Base-by-base conservation (phyloP, 2,888 invertebrate species). In the Venusia cambrica region DNA sequence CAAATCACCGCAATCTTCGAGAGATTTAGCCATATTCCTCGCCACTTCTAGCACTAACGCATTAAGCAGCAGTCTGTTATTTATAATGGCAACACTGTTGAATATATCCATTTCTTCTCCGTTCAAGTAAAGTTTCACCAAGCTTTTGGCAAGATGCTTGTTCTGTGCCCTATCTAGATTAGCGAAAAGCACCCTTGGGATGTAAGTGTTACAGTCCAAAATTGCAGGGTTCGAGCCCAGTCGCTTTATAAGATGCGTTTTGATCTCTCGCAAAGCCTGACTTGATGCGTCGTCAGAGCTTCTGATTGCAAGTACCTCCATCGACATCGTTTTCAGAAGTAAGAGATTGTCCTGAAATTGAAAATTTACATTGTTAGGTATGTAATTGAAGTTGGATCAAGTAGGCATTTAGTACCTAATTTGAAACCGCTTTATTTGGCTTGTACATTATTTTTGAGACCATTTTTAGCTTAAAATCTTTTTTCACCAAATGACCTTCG, bases 271-370 rank as follows among this genome's bases (percentile, higher is more conserved):
- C 16, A 63, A 34, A 2, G 45, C 40, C 30, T 59, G 36, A 14
- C 26, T 49, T 9, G 16, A 13, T 13, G 48, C 30, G 16, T 53
- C 40, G 17, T 54, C 38, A 2, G 48, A 36, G 19, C 62, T 53
- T 11, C 42, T 55, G 7, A 50, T 38, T 28, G 58, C 41, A 4
- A 68, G 22, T 5, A 78, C 27, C 29, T 84, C 56, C 0, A 68
- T 48, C 1, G 71, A 62, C 54, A 78, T 71, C 2, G 66, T 53
- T 64, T 83, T 85, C 4, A 72, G 50, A 2, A 79, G 52, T 0
- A 80, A 62, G 1, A 87, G 46, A 5, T 75, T 63, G 32, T 78
- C 61, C 87, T 87, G 75, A 40, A 85, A 46, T 16, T 1, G 7
- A 6, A 11, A n/a, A 13, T n/a, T n/a, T n/a, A n/a, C n/a, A n/a